Evolutionary conservation across 2,888 invertebrate genomes (phyloP).

Genomic region (Cordilura impudica): DNA sequence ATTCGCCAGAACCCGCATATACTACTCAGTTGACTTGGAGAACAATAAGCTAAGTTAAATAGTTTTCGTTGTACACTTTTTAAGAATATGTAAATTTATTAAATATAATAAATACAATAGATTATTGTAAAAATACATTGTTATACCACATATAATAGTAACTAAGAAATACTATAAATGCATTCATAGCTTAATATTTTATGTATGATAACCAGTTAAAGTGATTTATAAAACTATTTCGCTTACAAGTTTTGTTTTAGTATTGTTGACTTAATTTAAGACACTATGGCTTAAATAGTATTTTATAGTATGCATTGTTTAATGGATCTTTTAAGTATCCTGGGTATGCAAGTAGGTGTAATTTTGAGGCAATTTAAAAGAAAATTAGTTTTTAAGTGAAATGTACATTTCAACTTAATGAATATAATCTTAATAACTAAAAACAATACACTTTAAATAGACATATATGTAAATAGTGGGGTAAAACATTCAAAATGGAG

Average conservation of each 20-base stretch:
- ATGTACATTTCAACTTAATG: neutral
- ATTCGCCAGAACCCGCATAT: no score
- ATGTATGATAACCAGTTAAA: neutral
- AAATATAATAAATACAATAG: conserved; percentile 4
- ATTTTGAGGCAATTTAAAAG: neutral
- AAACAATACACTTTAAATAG: neutral
- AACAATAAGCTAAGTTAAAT: no score
- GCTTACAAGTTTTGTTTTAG: neutral
- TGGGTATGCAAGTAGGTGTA: no score
- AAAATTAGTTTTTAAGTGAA: neutral
- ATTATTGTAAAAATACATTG: neutral
- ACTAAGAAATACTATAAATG: neutral
- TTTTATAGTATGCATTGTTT: neutral
- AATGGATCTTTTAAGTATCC: neutral
- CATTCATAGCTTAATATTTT: neutral
- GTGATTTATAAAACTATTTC: neutral
- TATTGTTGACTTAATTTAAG: neutral
- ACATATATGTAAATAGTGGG: neutral
- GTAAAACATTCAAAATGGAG: conserved; percentile 12
- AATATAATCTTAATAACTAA: neutral
- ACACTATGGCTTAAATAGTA: neutral
- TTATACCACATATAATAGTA: neutral
- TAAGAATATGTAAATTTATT: conserved; percentile 7
- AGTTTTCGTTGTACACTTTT: no score
- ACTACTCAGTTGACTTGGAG: no score